These are phyloP conservation scores for Lipotes vexillifer DNA, from an alignment of 2,113 vertebrate genomes.

Conservation along the genomic window DNA sequence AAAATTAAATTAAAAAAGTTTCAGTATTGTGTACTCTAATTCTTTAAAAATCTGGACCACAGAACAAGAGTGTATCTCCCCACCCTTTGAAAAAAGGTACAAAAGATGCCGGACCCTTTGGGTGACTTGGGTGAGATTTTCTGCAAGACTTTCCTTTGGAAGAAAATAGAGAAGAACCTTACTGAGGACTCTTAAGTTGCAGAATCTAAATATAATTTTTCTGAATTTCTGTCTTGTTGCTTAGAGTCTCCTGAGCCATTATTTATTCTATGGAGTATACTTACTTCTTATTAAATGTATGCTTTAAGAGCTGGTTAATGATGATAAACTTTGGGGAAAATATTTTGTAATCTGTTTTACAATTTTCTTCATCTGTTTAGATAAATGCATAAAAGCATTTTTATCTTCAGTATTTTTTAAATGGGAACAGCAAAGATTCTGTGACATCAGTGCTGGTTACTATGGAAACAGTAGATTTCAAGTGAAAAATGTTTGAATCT, in stretches of 20 bases:
- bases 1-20: not conserved
- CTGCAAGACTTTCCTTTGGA: not conserved
- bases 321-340: slow-evolving; percentile 9
- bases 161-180: not conserved
- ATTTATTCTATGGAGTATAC: not conserved
- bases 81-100: not conserved
- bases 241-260: not conserved
- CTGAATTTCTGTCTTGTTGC: slow-evolving; percentile 21
- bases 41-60: not conserved
- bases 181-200: not conserved
- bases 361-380: slow-evolving; percentile 18
- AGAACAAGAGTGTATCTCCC: not conserved
- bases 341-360: slow-evolving; percentile 37
- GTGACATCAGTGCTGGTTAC: slow-evolving; percentile 47
- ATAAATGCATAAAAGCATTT: slow-evolving; percentile 35
- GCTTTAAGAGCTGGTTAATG: slow-evolving; percentile 8
- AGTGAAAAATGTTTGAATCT: slow-evolving; percentile 50
- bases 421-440: slow-evolving; percentile 47
- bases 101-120: not conserved
- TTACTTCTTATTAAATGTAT: not conserved
- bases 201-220: not conserved
- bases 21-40: not conserved
- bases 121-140: slow-evolving; percentile 18
- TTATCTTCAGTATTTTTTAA: slow-evolving; percentile 48
- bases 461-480: slow-evolving; percentile 61